Evolutionary conservation across 2,797 vertebrate species (phyloP).

Genomic region (Chromis chromis): DNA sequence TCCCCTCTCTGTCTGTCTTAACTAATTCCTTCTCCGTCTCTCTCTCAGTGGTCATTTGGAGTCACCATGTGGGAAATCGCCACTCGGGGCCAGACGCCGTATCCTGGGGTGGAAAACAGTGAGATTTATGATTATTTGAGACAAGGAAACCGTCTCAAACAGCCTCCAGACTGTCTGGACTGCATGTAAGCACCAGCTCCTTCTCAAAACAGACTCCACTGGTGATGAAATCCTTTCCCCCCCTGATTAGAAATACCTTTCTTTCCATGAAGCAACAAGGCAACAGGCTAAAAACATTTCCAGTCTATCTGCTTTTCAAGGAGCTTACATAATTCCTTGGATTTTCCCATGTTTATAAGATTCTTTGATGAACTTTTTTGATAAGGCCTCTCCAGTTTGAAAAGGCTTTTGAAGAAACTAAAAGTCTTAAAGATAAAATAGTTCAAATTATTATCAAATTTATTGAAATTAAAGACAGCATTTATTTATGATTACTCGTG

Average conservation of each 20-base stretch:
- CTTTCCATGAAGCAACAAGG: not conserved
- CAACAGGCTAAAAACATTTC: not conserved
- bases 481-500: too few relatives aligned
- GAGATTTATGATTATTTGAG: slow-evolving; percentile 95
- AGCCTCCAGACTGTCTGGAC: slow-evolving; percentile 93
- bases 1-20: not conserved
- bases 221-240: slow-evolving; percentile 7
- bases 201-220: slow-evolving; percentile 25
- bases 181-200: slow-evolving; percentile 85
- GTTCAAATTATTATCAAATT: too few relatives aligned
- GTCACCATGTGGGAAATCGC: slow-evolving; percentile 98
- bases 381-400: not conserved
- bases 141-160: slow-evolving; percentile 93
- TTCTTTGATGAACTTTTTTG: not conserved
- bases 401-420: not conserved
- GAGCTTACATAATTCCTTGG: not conserved
- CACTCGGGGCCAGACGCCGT: slow-evolving; percentile 92
- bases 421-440: too few relatives aligned
- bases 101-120: slow-evolving; percentile 94
- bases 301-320: not conserved
- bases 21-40: not conserved
- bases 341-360: not conserved
- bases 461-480: too few relatives aligned
- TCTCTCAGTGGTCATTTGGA: slow-evolving; percentile 92
- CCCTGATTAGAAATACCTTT: not conserved